These are phyloP conservation scores for Drosophila malerkotliana DNA, from an alignment of 1,140 invertebrate species.

Conservation along the genomic window DNA sequence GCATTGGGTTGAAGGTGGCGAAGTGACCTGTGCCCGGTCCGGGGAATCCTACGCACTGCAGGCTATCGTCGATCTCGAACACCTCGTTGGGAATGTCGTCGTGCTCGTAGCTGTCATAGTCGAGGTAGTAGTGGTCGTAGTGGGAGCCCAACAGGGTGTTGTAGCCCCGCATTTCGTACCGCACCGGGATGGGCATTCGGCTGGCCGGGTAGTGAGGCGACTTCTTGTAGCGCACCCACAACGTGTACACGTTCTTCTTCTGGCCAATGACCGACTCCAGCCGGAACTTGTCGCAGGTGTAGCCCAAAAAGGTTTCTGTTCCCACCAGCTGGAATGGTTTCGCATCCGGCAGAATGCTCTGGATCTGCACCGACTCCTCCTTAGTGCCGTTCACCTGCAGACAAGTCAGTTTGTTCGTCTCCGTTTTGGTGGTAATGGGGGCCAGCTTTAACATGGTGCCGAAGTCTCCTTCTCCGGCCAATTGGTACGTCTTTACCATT, in stretches of 20 bases:
- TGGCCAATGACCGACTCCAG: slow-evolving; percentile 88
- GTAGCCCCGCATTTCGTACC: slow-evolving; percentile 97
- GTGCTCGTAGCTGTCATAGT: slow-evolving; percentile 90
- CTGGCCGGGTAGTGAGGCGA: slow-evolving; percentile 81
- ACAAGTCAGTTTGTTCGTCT: slow-evolving; percentile 90
- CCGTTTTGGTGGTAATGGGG: slow-evolving; percentile 91
- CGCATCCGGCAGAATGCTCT: slow-evolving; percentile 93
- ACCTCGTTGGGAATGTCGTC: slow-evolving; percentile 88
- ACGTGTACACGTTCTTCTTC: slow-evolving; percentile 94
- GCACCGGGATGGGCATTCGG: slow-evolving; percentile 87
- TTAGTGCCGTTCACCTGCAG: slow-evolving; percentile 93
- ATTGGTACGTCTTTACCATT: slow-evolving; percentile 95
- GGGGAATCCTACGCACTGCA: slow-evolving; percentile 92
- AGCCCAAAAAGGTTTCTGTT: slow-evolving; percentile 88
- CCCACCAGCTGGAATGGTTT: slow-evolving; percentile 88
- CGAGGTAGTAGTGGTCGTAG: slow-evolving; percentile 97
- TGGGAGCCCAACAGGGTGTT: slow-evolving; percentile 96
- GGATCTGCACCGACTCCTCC: slow-evolving; percentile 87
- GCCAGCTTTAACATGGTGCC: slow-evolving; percentile 93
- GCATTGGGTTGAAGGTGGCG: slow-evolving; percentile 96
- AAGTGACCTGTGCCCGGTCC: slow-evolving; percentile 92
- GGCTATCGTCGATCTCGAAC: slow-evolving; percentile 88
- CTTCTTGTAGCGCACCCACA: slow-evolving; percentile 91
- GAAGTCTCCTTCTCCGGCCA: slow-evolving; percentile 87
- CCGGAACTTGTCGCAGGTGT: slow-evolving; percentile 90